Evolutionary conservation across 2,888 invertebrate genomes (phyloP).

Genomic region (Leptothorax acervorum): DNA sequence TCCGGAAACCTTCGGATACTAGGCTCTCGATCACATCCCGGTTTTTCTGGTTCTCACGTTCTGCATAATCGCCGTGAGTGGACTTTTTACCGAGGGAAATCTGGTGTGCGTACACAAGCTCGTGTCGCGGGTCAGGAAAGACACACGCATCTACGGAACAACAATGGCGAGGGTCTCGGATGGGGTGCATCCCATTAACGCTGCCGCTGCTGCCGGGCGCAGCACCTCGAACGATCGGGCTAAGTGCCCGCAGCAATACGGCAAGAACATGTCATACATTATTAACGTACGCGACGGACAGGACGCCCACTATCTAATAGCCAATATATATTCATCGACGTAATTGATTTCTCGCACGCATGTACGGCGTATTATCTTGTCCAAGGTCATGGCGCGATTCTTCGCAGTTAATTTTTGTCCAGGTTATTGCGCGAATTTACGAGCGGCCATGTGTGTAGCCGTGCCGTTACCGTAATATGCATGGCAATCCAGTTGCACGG

Average conservation of each 20-base stretch:
- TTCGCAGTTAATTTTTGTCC: conserved; percentile 40
- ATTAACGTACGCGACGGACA: conserved; percentile 76
- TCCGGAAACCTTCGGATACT: neutral
- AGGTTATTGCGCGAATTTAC: conserved; percentile 50
- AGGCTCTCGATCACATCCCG: neutral
- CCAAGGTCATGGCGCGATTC: conserved; percentile 58
- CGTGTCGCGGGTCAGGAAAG: conserved; percentile 75
- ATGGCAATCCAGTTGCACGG: conserved; percentile 46
- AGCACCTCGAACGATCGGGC: conserved; percentile 67
- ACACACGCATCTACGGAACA: conserved; percentile 71
- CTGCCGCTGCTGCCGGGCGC: conserved; percentile 46
- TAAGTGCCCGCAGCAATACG: conserved; percentile 75
- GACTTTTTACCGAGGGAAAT: conserved; percentile 70
- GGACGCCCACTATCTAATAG: conserved; percentile 77
- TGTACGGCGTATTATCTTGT: conserved; percentile 59
- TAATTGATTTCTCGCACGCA: conserved; percentile 79
- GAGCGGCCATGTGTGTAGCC: conserved; percentile 34
- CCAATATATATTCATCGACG: conserved; percentile 82
- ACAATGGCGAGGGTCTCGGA: conserved; percentile 72
- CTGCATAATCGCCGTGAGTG: conserved; percentile 67
- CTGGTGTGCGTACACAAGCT: conserved; percentile 61
- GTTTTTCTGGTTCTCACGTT: conserved; percentile 65
- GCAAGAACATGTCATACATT: conserved; percentile 78
- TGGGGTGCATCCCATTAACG: conserved; percentile 78
- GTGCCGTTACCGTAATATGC: conserved; percentile 49